These are phyloP conservation scores for Toxotes lorentzi DNA, from an alignment of 2,797 vertebrate species.

Conservation along the genomic window DNA sequence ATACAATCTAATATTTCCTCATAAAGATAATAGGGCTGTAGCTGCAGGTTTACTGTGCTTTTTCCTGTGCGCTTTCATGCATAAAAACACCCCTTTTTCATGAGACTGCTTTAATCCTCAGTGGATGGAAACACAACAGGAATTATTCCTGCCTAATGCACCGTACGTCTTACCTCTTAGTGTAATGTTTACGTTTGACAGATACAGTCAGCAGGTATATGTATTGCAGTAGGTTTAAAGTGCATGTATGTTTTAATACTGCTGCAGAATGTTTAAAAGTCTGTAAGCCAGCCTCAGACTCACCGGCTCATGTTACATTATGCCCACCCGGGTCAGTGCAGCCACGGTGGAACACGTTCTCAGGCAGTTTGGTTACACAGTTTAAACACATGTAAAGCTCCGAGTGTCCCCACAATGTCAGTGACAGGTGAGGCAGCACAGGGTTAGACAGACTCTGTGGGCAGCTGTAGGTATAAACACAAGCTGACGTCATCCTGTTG, in stretches of 20 bases:
- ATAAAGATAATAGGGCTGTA: conserved; percentile 68
- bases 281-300: conserved; percentile 46
- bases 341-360: conserved; percentile 14
- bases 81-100: conserved; percentile 34
- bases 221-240: conserved; percentile 52
- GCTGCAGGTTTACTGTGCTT: conserved; percentile 66
- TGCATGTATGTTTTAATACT: conserved; percentile 52
- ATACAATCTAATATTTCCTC: conserved; percentile 73
- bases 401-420: conserved; percentile 16
- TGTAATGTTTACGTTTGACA: conserved; percentile 64
- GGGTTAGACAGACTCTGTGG: not conserved
- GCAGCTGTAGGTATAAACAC: conserved; percentile 41
- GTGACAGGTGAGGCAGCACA: conserved; percentile 42
- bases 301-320: conserved; percentile 54
- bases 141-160: conserved; percentile 48
- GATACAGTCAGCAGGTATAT: conserved; percentile 62
- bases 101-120: conserved; percentile 61
- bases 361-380: conserved; percentile 33
- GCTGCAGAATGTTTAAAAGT: conserved; percentile 58
- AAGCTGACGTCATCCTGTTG: conserved; percentile 60
- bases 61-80: conserved; percentile 31
- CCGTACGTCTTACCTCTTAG: conserved; percentile 51
- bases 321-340: not conserved
- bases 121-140: conserved; percentile 62
- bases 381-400: conserved; percentile 48